Base-by-base conservation (phyloP, 2,113 vertebrate species). In the Meriones unguiculatus region DNA sequence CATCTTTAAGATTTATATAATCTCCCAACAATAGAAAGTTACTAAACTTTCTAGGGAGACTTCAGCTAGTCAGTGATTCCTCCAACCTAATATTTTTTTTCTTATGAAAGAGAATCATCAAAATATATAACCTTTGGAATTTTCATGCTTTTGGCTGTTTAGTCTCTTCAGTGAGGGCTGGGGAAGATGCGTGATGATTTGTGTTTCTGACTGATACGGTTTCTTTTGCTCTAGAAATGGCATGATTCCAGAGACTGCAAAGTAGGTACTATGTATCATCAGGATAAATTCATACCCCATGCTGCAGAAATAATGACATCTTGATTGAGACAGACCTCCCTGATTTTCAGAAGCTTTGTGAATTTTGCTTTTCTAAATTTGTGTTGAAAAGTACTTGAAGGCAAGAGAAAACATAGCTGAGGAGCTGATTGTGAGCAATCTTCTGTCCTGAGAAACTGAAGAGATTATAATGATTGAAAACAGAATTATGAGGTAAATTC, bases 281-380 rank as follows among this genome's bases (percentile, higher is more conserved):
- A 62, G 38, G 57, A 76, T 70, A 85, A 89, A 59, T 89, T 72
- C 52, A 90, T 46, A 81, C 14, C 5, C 32, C 32, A 22, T 18
- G 30, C 20, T 62, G 67, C n/a, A 87, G 92, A 89, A 2, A 77
- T 6, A 52, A 35, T 70, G 25, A 54, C 18, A 30, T 92, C 82
- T 90, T 24, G 9, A 93, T 11, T 25, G 70, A 73, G 24, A 65
- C 6, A 52, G 65, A 59, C 10, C 11, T 81, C 8, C 3, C 0
- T 54, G 73, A 0, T 85, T 46, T 77, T 7, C n/a, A 22, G 2
- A 72, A 72, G 70, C 41, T 18, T 54, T 4, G 35, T 77, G 50
- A 57, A 25, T 64, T 92, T 87, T 57, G 57, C 2, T 88, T 75
- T 17, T 62, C 64, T 89, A 30, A 92, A 90, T 96, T 72, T 92